Percentiles rank a stretch among this genome's conserved stretches.
Evolutionary conservation across 1,140 invertebrate genomes (phyloP).

Genomic region (Camponotus pennsylvanicus): DNA sequence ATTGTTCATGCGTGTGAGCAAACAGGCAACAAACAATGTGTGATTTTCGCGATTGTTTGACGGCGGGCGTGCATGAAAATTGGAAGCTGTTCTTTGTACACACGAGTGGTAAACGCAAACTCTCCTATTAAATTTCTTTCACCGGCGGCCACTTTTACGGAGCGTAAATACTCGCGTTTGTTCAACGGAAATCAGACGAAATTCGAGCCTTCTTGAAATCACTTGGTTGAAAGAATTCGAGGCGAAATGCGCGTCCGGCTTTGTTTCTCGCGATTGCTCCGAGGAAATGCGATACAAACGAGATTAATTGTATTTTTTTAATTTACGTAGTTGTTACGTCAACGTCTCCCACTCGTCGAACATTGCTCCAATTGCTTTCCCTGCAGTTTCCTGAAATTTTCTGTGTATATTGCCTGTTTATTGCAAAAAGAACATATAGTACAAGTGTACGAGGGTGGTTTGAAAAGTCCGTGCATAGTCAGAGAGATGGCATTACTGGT

Average conservation of each 20-base stretch:
- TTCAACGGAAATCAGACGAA: conserved; percentile 14
- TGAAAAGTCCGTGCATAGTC: too few relatives aligned
- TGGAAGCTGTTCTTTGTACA: conserved; percentile 43
- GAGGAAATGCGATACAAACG: conserved; percentile 7
- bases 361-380: background rate
- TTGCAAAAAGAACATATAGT: too few relatives aligned
- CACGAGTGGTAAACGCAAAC: background rate
- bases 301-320: conserved; percentile 48
- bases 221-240: conserved; percentile 15
- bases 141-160: conserved; percentile 11
- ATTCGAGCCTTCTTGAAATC: background rate
- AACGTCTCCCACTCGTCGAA: background rate
- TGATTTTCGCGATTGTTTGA: conserved; percentile 51
- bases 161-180: conserved; percentile 8
- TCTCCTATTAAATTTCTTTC: conserved; percentile 44
- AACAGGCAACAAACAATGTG: conserved; percentile 48
- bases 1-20: conserved; percentile 34
- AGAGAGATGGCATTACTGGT: too few relatives aligned
- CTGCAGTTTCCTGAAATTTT: background rate
- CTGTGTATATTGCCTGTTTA: too few relatives aligned
- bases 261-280: conserved; percentile 8
- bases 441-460: too few relatives aligned
- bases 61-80: conserved; percentile 38
- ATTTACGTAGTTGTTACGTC: conserved; percentile 20
- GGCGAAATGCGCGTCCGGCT: background rate